Conservation (phyloP, 2,888 invertebrate genomes). For the Tenthredo mesomela region DNA sequence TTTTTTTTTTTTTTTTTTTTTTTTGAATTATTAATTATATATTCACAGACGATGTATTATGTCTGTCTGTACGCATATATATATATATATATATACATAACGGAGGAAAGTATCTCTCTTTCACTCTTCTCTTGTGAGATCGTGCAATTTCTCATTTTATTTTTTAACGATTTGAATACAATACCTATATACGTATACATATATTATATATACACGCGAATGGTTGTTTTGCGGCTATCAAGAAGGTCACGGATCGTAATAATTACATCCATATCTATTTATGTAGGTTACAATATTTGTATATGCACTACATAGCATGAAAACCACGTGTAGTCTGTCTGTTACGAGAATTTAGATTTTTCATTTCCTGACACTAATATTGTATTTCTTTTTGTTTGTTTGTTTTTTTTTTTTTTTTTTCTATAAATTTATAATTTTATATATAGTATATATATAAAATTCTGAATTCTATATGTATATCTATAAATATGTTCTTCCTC, state of each 20-base stretch:
- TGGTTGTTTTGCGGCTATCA: neutral
- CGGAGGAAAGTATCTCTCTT: neutral
- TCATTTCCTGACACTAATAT: neutral
- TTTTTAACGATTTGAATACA: neutral
- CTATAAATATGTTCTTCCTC: too few relatives aligned
- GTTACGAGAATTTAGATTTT: neutral
- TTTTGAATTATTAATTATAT: neutral
- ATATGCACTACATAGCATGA: neutral
- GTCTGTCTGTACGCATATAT: neutral
- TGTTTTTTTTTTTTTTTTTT: too few relatives aligned
- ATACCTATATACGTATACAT: neutral
- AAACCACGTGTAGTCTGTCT: neutral
- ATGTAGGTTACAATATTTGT: neutral
- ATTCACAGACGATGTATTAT: neutral
- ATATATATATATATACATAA: neutral
- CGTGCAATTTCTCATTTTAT: neutral
- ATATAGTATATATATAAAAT: too few relatives aligned
- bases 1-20: too few relatives aligned
- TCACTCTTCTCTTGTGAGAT: neutral
- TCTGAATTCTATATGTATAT: too few relatives aligned
- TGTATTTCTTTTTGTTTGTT: too few relatives aligned
- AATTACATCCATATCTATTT: neutral
- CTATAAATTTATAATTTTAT: too few relatives aligned
- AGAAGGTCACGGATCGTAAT: conserved; percentile 3
- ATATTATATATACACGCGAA: neutral